Evolutionary conservation across 1,140 invertebrate species (phyloP).

Genomic region (Bombus turneri): DNA sequence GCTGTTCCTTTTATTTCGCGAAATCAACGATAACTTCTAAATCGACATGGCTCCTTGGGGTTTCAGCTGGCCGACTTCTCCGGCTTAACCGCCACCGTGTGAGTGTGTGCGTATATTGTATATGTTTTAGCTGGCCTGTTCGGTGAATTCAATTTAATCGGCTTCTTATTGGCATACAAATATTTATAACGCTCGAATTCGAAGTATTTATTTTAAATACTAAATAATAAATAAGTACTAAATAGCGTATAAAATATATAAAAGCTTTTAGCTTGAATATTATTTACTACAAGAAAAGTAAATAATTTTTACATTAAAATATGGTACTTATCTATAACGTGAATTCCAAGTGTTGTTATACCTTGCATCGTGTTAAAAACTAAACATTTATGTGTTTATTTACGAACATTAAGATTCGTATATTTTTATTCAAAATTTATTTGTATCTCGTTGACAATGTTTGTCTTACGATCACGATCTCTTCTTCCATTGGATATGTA

Average conservation of each 20-base stretch:
- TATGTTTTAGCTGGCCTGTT: neutral
- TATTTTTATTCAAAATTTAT: neutral
- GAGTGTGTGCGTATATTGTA: neutral
- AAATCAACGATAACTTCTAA: slow-evolving; percentile 18
- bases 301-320: no score
- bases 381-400: no score
- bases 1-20: slow-evolving; percentile 6
- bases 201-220: no score
- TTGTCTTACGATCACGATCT: no score
- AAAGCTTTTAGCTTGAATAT: no score
- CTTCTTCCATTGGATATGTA: neutral
- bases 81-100: neutral
- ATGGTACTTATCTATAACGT: no score
- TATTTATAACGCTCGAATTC: neutral
- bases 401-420: neutral
- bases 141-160: neutral
- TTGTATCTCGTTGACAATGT: no score
- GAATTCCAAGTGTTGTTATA: no score
- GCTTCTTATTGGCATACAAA: neutral
- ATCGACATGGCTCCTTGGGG: neutral
- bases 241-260: no score
- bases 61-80: neutral
- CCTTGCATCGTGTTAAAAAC: no score
- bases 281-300: no score
- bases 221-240: no score